These are phyloP conservation scores for Rhabdophis nuchalis DNA, from an alignment of 2,797 vertebrate species.

Conservation along the genomic window DNA sequence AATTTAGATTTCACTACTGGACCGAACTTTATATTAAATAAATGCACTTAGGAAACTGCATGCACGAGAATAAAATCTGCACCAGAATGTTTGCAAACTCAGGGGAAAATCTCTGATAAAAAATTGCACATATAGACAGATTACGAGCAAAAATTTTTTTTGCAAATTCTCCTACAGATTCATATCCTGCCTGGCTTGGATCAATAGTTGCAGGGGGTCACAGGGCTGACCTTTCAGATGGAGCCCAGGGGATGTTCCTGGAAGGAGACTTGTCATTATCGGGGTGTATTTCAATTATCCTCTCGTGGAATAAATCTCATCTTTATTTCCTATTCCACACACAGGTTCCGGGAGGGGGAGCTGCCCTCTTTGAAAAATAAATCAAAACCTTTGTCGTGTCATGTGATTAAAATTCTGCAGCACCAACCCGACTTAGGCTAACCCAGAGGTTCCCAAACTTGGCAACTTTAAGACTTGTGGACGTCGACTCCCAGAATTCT, in stretches of 20 bases:
- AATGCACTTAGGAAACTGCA: background rate
- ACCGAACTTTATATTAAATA: background rate
- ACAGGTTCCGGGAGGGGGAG: background rate
- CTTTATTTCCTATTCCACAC: background rate
- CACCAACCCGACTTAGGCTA: background rate
- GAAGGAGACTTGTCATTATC: background rate
- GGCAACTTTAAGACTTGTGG: no score
- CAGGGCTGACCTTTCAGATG: background rate
- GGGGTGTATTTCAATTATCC: background rate
- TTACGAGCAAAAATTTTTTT: background rate
- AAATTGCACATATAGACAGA: background rate
- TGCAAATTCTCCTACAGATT: background rate
- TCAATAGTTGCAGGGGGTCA: background rate
- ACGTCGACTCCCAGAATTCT: no score
- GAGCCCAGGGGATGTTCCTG: background rate
- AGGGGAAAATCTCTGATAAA: background rate
- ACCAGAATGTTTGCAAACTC: background rate
- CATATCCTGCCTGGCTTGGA: background rate
- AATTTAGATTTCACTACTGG: background rate
- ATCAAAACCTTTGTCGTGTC: accelerated
- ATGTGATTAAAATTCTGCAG: background rate
- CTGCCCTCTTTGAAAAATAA: accelerated
- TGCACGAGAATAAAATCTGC: background rate
- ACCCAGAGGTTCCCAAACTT: no score
- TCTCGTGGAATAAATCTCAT: background rate